A percentile compares a stretch with the other conserved stretches of the same genome.
phyloP scores from a whole-genome alignment of 23 tunicate species.

The Trididemnum clinides region DNA sequence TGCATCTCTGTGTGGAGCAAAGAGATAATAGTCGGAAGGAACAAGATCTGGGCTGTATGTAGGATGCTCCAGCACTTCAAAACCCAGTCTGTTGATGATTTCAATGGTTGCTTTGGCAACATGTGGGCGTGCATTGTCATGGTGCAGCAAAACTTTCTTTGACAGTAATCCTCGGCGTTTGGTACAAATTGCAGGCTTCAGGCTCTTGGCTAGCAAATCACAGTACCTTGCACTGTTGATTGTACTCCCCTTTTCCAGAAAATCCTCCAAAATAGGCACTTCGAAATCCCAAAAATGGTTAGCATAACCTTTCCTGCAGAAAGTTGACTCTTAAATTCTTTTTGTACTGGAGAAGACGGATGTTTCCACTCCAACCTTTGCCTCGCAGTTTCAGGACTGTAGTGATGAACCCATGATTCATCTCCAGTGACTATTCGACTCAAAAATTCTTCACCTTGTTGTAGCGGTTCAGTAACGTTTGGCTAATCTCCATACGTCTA shows the following conservation, averaged over 20 bases:
- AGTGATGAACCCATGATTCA: no score
- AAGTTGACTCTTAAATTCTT: background rate
- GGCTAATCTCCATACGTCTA: constrained; percentile 4
- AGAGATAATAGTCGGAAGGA: constrained; percentile 18
- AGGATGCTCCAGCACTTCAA: constrained; percentile 33
- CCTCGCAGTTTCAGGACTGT: background rate
- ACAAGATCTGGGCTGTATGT: constrained; percentile 40
- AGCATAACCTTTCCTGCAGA: no score
- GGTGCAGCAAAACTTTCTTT: no score
- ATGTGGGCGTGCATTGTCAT: constrained; percentile 27
- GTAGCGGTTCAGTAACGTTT: no score
- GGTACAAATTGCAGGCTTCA: background rate
- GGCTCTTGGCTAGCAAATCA: no score
- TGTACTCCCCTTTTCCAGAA: no score
- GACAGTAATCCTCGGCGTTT: constrained; percentile 3
- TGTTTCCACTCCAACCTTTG: background rate
- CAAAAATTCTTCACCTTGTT: no score
- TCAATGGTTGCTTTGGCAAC: constrained; percentile 28
- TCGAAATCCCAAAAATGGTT: background rate
- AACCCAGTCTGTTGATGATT: constrained; percentile 30
- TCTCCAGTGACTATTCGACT: no score
- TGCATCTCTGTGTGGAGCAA: constrained; percentile 23
- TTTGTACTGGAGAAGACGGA: background rate
- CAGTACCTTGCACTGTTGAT: no score
- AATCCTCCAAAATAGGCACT: background rate